These are phyloP conservation scores for Barbus barbus DNA, from an alignment of 2,113 vertebrate genomes.

Conservation along the genomic window DNA sequence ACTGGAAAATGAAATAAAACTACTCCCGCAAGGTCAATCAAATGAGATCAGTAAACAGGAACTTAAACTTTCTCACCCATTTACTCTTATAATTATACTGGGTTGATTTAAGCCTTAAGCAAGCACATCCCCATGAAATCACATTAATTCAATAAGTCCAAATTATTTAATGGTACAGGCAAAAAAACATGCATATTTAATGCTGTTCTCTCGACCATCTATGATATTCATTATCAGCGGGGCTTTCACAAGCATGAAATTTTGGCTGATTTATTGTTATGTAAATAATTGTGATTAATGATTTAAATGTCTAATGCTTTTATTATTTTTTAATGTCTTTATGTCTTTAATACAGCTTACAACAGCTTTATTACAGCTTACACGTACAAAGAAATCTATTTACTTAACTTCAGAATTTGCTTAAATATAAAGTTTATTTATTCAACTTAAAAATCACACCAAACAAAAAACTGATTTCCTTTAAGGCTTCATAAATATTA, in stretches of 20 bases:
- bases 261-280: too few species aligned
- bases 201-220: background rate
- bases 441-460: too few species aligned
- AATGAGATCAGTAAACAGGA: background rate
- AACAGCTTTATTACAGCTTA: too few species aligned
- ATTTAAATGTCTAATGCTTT: background rate
- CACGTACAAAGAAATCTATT: too few species aligned
- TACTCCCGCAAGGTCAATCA: background rate
- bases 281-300: too few species aligned
- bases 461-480: too few species aligned
- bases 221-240: background rate
- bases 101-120: slow-evolving; percentile 1
- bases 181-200: slow-evolving; percentile 17
- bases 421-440: too few species aligned
- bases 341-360: too few species aligned
- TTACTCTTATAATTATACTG: slow-evolving; percentile 1
- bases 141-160: slow-evolving; percentile 1
- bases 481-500: too few species aligned
- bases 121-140: slow-evolving; percentile 16
- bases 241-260: too few species aligned
- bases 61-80: background rate
- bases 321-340: background rate
- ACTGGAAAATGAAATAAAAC: background rate
- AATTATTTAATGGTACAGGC: slow-evolving; percentile 5
- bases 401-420: too few species aligned